phyloP scores from a whole-genome alignment of 2,888 invertebrate species.

The Dione vanillae region DNA sequence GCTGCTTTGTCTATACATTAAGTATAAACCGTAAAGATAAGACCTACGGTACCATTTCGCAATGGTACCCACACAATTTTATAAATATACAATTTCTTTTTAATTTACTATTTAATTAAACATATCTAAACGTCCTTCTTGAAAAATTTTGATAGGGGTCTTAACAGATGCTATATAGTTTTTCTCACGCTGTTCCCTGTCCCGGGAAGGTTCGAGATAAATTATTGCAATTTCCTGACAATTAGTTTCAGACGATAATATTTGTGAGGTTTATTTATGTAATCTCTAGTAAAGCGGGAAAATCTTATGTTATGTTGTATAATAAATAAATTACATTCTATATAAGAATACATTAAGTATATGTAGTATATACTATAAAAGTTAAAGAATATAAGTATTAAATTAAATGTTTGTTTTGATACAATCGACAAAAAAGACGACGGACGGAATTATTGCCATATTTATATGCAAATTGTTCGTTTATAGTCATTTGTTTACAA shows the following conservation, averaged over 20 bases:
- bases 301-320: neutral
- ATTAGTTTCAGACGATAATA: constrained; percentile 12
- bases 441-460: neutral
- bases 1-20: no score
- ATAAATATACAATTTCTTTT: no score
- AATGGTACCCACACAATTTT: no score
- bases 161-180: constrained; percentile 21
- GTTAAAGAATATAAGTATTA: no score
- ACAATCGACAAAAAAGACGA: neutral
- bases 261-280: constrained; percentile 5
- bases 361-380: no score
- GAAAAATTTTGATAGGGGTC: constrained; percentile 10
- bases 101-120: neutral
- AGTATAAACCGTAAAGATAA: no score
- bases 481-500: no score
- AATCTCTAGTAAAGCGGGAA: constrained; percentile 10
- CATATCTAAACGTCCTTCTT: neutral
- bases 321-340: no score
- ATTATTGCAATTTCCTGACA: constrained; percentile 19
- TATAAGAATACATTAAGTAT: no score
- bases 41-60: no score
- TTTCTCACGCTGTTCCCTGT: constrained; percentile 19
- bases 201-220: constrained; percentile 9
- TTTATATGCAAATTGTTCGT: neutral
- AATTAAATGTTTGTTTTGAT: no score